A percentile compares a stretch with the other conserved stretches of the same genome.
Evolutionary conservation across 2,888 invertebrate species (phyloP).

Genomic region (Drosophila basisetae): DNA sequence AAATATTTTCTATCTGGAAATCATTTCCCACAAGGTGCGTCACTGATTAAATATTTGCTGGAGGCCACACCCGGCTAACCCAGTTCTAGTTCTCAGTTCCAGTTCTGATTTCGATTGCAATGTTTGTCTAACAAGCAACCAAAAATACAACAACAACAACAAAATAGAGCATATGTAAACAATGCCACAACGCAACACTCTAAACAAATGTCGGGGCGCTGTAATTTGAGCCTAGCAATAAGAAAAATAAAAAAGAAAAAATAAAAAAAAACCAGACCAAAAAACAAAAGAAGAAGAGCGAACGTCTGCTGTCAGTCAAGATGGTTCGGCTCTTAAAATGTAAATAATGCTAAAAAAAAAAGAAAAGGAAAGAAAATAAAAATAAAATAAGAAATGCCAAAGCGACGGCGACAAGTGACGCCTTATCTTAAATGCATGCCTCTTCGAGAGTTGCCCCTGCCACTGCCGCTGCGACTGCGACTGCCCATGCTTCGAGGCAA

Average conservation of each 20-base stretch:
- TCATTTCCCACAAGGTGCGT: slow-evolving; percentile 80
- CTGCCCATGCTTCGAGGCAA: slow-evolving; percentile 22
- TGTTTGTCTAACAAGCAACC: slow-evolving; percentile 50
- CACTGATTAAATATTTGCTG: slow-evolving; percentile 73
- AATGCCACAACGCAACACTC: slow-evolving; percentile 41
- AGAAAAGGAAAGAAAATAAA: slow-evolving; percentile 19
- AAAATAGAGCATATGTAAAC: slow-evolving; percentile 54
- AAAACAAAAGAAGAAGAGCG: slow-evolving; percentile 13
- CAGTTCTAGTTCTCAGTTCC: slow-evolving; percentile 57
- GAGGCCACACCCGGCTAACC: slow-evolving; percentile 69
- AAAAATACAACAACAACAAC: slow-evolving; percentile 14
- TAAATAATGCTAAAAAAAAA: slow-evolving; percentile 73
- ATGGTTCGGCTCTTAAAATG: slow-evolving; percentile 63
- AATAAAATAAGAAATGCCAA: slow-evolving; percentile 48
- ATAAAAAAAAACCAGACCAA: slow-evolving; percentile 4
- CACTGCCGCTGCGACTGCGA: not conserved
- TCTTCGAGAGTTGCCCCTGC: slow-evolving; percentile 36
- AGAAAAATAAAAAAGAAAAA: slow-evolving; percentile 14
- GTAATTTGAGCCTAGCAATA: slow-evolving; percentile 60
- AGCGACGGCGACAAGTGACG: slow-evolving; percentile 70
- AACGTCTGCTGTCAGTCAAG: slow-evolving; percentile 61
- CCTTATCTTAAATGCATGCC: slow-evolving; percentile 80
- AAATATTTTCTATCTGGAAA: not conserved
- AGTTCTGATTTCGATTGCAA: slow-evolving; percentile 71
- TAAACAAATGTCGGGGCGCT: slow-evolving; percentile 53